Evolutionary conservation across 2,797 vertebrate genomes (phyloP), one percentile per base, ranked within the genome.

Genomic region (Acanthopagrus latus): DNA sequence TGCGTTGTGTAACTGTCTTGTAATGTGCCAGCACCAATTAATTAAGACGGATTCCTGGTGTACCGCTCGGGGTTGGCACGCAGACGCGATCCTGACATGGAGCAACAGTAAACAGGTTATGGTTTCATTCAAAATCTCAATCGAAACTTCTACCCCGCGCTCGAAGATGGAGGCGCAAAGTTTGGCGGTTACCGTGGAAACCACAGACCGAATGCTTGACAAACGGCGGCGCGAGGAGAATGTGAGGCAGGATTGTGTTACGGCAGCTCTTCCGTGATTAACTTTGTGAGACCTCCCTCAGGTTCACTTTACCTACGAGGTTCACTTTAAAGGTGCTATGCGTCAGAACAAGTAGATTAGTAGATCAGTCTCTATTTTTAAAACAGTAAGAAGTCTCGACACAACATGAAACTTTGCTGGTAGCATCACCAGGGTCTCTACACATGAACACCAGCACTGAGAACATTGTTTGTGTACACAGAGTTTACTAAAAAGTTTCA

Each of bases 1-100:
- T n/a, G 18, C 54, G 52, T 81, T 89, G 78, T 85, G 78, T 69
- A 74, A 76, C 69, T 52, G 57, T 68, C 55, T 71, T 64, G 44
- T 67, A 55, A 69, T 44, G 64, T 74, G 67, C 62, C 81, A 80
- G 65, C 76, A 44, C 43, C 44, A 81, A 67, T 78, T 82, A 87
- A 84, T 76, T n/a, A 70, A 78, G 71, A 74, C 18, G 7, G 41
- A 71, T 82, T 87, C 76, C 64, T 78, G 78, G n/a, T 63, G 64
- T 17, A 77, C 69, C 65, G 23, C 64, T 33, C 52, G 23, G 46
- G 23, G 74, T 68, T 80, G 80, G 78, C 76, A 65, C 20, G 3
- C 1, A 9, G 12, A 14, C 8, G n/a, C 3, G 52, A 54, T 62
- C 33, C 73, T 52, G 66, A 83, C 41, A 33, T 29, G 1, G 29